Evolutionary conservation across 2,113 vertebrate genomes (phyloP), one percentile per base, ranked within the genome.

Genomic region (Centropus unirufus): DNA sequence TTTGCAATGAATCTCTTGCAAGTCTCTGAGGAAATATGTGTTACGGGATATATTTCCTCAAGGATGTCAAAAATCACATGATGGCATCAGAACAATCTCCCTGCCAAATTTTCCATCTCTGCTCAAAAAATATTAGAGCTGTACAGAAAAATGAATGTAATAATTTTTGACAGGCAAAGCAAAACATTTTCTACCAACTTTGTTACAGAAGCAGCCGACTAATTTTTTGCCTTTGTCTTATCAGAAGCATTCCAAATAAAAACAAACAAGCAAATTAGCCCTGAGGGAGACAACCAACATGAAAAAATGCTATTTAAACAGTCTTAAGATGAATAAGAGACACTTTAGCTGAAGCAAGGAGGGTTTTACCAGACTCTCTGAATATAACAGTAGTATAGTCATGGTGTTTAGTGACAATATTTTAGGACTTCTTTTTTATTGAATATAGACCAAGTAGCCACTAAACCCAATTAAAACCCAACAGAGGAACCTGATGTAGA

Each of bases 141-240:
- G 90, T 94, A 70, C 54, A 79, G 75, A n/a, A 91, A 85, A 90
- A 85, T 86, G 75, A 77, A 23, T 66, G 22, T 73, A 92, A 92
- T 69, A 51, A 42, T 30, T 94, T 85, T 66, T 93, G 90, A 83
- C 75, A 96, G 59, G 63, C 85, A 94, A 87, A 77, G 76, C 55
- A 94, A 78, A 95, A 86, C 20, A 47, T 88, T 94, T 92, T 86
- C 63, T 46, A 66, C 63, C 59, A 81, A 39, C 72, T 92, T 86
- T 59, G 47, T 92, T 94, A 94, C 55, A 77, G 55, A 88, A 68
- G 63, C 39, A 88, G 85, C n/a, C 85, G 88, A 85, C 22, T 62
- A 1, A 1, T 24, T 39, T 89, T 47, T 27, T 17, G 9, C 9
- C 39, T 21, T 26, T 7, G 87, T 89, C 19, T 17, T 76, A 91